Conservation (phyloP, 2,888 invertebrate species). For the Fissipunctia ypsillon region DNA sequence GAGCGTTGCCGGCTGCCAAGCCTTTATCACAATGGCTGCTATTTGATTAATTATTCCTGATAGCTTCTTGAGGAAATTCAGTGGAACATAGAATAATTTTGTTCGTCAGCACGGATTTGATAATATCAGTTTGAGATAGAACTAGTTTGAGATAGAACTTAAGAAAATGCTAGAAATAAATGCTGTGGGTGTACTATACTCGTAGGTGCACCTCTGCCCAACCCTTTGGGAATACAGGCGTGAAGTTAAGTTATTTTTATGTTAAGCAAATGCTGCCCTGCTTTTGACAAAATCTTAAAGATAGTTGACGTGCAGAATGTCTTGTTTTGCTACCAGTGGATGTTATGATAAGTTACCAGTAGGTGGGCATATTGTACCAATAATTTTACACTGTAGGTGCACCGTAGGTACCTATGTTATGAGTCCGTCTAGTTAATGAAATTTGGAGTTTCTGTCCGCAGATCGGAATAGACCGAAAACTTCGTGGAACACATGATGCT, state of each 20-base stretch:
- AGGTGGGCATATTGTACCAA: background rate
- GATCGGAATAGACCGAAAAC: background rate
- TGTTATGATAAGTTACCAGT: background rate
- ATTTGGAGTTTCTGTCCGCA: background rate
- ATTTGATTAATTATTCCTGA: conserved; percentile 56
- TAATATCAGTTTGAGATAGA: background rate
- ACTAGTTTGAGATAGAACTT: no score
- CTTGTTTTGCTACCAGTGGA: background rate
- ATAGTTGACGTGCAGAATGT: background rate
- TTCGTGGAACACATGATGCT: background rate
- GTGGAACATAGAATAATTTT: conserved; percentile 16
- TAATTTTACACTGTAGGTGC: no score
- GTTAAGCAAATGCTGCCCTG: background rate
- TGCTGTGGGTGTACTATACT: no score
- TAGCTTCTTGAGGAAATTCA: conserved; percentile 39
- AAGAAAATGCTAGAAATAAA: no score
- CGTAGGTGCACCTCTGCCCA: no score
- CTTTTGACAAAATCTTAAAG: background rate
- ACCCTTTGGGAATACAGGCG: no score
- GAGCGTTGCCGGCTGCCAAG: conserved; percentile 43
- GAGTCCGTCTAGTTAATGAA: no score
- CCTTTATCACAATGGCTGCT: conserved; percentile 50
- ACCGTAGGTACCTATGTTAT: background rate
- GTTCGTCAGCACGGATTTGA: background rate
- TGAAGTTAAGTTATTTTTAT: no score